Conservation (phyloP, 2,888 invertebrate species). For the Zygothrica quintamaculata region DNA sequence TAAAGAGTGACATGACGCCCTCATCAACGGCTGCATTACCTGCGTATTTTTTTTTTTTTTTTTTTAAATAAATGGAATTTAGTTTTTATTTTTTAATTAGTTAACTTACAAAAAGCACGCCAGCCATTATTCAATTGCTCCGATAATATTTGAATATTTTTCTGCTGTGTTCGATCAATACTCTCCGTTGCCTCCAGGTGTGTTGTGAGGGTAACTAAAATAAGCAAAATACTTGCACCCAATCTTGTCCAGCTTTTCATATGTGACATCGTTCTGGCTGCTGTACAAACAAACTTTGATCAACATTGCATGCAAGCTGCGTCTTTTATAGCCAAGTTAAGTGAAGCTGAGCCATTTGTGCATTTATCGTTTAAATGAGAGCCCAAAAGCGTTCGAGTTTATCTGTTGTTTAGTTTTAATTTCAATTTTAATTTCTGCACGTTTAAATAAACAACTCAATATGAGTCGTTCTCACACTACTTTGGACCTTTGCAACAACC, state of each 20-base stretch:
- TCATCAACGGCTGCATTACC: slow-evolving; percentile 81
- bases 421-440: slow-evolving; percentile 34
- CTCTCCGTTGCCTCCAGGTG: slow-evolving; percentile 15
- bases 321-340: slow-evolving; percentile 60
- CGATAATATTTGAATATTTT: slow-evolving; percentile 69
- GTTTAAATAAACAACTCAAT: slow-evolving; percentile 36
- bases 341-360: slow-evolving; percentile 25
- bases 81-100: neutral
- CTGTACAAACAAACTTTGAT: slow-evolving; percentile 9
- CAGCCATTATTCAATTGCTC: slow-evolving; percentile 73
- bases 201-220: neutral
- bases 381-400: slow-evolving; percentile 24
- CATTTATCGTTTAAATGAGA: slow-evolving; percentile 32
- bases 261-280: slow-evolving; percentile 21
- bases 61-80: neutral
- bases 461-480: slow-evolving; percentile 10
- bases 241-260: slow-evolving; percentile 21
- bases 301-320: slow-evolving; percentile 4
- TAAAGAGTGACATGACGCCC: slow-evolving; percentile 78
- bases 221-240: neutral
- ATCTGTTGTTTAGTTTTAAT: slow-evolving; percentile 29
- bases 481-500: neutral
- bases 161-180: slow-evolving; percentile 65
- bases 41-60: too few relatives aligned
- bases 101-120: slow-evolving; percentile 77